Evolutionary conservation across 2,888 invertebrate genomes (phyloP), one percentile per base, ranked within the genome.

Genomic region (Ennomos quercinarius): DNA sequence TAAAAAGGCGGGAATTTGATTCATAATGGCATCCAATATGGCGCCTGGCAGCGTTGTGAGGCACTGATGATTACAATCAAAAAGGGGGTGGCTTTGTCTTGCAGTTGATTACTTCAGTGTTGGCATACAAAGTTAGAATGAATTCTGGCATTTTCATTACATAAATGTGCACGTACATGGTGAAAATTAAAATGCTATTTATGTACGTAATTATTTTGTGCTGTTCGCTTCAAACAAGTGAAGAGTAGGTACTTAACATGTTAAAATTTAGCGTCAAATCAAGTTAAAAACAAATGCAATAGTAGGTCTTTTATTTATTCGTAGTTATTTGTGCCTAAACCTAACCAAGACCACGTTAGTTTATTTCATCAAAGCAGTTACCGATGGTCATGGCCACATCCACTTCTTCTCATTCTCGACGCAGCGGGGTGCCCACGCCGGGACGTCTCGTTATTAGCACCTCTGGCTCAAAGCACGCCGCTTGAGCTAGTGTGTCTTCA

Each of bases 391-490:
- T 27, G 27, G 27, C 27, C 5, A 27, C 27, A 6, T 27, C 38
- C 47, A 39, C 35, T 17, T 42, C 50, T 46, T 50, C 40, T 46
- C 46, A 37, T 87, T 86, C 86, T 80, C 74, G 48, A 57, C 88
- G 51, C 90, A 84, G 89, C 90, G 80, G 88, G 90, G 80, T 81
- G 85, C 82, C 77, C 89, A 76, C 90, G 67, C 83, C 88, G 78
- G 87, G 91, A 76, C 76, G 83, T 81, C 89, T 88, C 86, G 89
- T 90, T 90, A 90, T 90, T 91, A 90, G 87, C 91, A 89, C 91
- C 90, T 91, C 86, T 74, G 62, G 70, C 74, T 73, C 84, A 87
- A 89, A 90, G 89, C 37, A 86, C 67, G 78, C 84, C 85, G 65
- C 68, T 57, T 45, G 35, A 35, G 41, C 34, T 34, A 41, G n/a